phyloP scores from a whole-genome alignment of 2,113 vertebrate species.

The Hemichromis elongatus region DNA sequence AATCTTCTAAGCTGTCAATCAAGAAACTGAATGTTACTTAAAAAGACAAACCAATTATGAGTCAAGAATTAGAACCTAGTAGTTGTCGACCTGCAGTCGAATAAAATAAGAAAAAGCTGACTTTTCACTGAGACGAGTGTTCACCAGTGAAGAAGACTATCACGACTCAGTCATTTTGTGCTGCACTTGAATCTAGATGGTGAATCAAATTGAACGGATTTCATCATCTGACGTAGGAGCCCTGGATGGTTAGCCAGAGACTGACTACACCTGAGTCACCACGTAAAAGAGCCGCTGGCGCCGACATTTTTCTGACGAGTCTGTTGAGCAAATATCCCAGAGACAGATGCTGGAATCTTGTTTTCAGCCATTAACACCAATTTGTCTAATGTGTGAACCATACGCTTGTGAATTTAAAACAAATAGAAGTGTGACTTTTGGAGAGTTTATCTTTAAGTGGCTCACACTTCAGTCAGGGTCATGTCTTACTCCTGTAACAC shows the following conservation, averaged over 20 bases:
- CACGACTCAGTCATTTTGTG: background rate
- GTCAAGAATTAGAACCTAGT: background rate
- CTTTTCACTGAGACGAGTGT: background rate
- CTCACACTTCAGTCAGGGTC: background rate
- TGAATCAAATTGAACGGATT: background rate
- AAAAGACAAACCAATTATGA: background rate
- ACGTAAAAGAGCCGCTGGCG: background rate
- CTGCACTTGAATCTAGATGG: background rate
- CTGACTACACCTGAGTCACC: background rate
- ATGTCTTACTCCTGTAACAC: background rate
- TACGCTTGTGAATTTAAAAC: background rate
- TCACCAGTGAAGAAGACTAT: background rate
- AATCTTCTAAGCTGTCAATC: background rate
- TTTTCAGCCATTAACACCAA: background rate
- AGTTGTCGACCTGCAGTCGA: background rate
- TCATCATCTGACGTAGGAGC: background rate
- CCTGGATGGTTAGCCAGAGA: background rate
- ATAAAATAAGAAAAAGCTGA: background rate
- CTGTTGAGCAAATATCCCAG: background rate
- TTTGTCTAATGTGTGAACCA: background rate
- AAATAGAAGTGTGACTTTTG: background rate
- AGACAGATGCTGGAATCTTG: background rate
- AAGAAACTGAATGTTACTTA: background rate
- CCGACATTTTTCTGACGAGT: background rate
- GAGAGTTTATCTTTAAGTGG: background rate